Percentiles rank a stretch among this genome's conserved stretches.
These are phyloP conservation scores for Pandemis heparana DNA, from an alignment of 2,888 invertebrate species.

Conservation along the genomic window DNA sequence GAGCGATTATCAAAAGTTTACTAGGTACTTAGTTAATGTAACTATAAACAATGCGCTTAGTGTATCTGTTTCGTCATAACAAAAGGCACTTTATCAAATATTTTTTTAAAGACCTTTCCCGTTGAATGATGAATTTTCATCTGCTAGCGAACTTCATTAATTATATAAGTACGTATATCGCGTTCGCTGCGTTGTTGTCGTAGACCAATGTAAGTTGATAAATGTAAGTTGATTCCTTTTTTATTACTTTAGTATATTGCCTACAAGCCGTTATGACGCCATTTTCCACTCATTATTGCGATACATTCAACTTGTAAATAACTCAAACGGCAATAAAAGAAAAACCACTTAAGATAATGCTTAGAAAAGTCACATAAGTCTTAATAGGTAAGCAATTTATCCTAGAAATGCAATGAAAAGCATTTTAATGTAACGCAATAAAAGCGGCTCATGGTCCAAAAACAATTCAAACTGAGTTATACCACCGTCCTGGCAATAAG, in stretches of 20 bases:
- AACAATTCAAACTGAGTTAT: conserved; percentile 83
- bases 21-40: too few relatives aligned
- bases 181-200: too few relatives aligned
- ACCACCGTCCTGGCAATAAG: conserved; percentile 77
- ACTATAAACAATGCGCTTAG: too few relatives aligned
- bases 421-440: conserved; percentile 74
- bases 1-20: too few relatives aligned
- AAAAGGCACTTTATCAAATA: too few relatives aligned
- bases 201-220: neutral
- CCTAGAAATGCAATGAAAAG: conserved; percentile 68
- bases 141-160: too few relatives aligned
- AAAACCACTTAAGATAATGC: conserved; percentile 57
- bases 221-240: neutral
- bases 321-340: conserved; percentile 45
- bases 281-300: neutral
- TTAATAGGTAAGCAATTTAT: conserved; percentile 67
- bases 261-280: neutral
- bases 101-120: too few relatives aligned
- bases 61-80: too few relatives aligned
- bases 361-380: conserved; percentile 64
- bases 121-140: too few relatives aligned
- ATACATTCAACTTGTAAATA: conserved; percentile 25
- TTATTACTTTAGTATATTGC: neutral
- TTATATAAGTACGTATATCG: too few relatives aligned
- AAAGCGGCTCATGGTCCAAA: conserved; percentile 69